These are phyloP conservation scores for Hirudo medicinalis DNA, from an alignment of 1,140 invertebrate genomes.

Conservation along the genomic window DNA sequence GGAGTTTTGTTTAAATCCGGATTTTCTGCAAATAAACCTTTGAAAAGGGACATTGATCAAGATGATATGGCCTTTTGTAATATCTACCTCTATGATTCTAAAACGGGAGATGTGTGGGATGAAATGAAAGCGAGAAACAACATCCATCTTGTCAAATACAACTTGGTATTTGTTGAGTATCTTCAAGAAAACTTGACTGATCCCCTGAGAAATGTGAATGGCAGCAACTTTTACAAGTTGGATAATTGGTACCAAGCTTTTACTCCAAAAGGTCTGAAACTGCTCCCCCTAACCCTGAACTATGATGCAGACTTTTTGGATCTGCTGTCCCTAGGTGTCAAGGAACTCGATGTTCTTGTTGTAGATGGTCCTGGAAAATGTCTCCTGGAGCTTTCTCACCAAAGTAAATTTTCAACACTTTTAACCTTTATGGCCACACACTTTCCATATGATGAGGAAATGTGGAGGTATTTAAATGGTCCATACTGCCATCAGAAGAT, in stretches of 20 bases:
- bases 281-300: constrained; percentile 8
- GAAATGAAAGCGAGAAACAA: not conserved
- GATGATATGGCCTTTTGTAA: too few species aligned
- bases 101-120: too few species aligned
- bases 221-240: constrained; percentile 4
- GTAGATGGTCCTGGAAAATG: constrained; percentile 3
- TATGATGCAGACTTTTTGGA: constrained; percentile 8
- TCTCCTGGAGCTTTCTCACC: constrained; percentile 2
- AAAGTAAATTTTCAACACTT: not conserved
- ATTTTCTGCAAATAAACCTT: too few species aligned
- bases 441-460: not conserved
- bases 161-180: constrained; percentile 12
- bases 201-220: not conserved
- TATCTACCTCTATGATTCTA: too few species aligned
- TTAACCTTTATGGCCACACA: not conserved
- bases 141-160: constrained; percentile 11
- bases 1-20: too few species aligned
- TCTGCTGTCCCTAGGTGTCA: constrained; percentile 8
- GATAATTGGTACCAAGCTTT: constrained; percentile 14
- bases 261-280: not conserved
- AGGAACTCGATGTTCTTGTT: constrained; percentile 1
- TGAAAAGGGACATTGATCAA: too few species aligned
- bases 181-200: not conserved
- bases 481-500: not conserved
- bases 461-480: not conserved